Conservation (phyloP, 2,797 vertebrate species). For the Sciurus carolinensis region DNA sequence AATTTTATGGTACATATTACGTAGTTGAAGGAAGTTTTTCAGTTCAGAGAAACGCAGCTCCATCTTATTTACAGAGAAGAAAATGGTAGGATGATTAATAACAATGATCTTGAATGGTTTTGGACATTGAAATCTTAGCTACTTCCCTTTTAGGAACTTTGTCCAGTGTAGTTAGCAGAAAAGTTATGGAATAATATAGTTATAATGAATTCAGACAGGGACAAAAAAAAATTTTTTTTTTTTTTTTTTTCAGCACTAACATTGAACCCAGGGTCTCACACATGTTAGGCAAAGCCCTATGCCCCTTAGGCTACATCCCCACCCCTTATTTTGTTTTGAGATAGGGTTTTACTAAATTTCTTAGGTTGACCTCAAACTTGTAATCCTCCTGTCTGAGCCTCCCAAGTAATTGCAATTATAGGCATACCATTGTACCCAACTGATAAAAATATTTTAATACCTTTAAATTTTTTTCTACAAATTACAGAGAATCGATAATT, state of each 20-base stretch:
- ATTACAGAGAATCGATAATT: neutral
- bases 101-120: conserved; percentile 58
- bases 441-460: conserved; percentile 34
- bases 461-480: neutral
- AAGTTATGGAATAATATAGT: neutral
- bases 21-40: conserved; percentile 32
- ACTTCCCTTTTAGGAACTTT: conserved; percentile 15
- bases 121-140: conserved; percentile 61
- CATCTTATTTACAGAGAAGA: conserved; percentile 37
- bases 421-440: too few species aligned
- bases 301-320: too few species aligned
- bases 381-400: too few species aligned
- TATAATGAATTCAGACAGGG: neutral
- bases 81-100: neutral
- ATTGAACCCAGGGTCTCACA: too few species aligned
- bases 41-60: neutral
- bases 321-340: too few species aligned
- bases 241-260: too few species aligned
- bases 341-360: too few species aligned
- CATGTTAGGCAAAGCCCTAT: too few species aligned
- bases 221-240: too few species aligned
- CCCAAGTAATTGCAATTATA: too few species aligned
- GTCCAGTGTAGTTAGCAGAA: neutral
- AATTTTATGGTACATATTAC: conserved; percentile 10
- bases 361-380: too few species aligned